Conservation (phyloP, 1,140 invertebrate species). For the Eciton burchellii region DNA sequence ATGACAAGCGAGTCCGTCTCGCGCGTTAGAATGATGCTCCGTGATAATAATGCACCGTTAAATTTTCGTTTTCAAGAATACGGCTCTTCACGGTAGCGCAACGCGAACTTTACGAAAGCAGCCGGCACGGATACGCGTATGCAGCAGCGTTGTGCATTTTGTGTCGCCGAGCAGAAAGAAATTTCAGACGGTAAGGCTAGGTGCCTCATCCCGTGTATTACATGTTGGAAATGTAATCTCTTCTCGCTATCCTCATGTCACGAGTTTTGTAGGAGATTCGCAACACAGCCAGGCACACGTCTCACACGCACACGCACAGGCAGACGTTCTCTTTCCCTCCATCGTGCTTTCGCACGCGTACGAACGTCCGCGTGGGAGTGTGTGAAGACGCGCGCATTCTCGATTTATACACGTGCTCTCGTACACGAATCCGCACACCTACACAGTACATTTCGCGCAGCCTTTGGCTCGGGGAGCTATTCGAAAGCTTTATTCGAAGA, state of each 20-base stretch:
- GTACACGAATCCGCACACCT: constrained; percentile 23
- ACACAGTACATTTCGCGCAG: constrained; percentile 50
- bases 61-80: constrained; percentile 31
- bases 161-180: constrained; percentile 47
- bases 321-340: no score
- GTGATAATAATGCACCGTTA: neutral
- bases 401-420: constrained; percentile 33
- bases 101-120: constrained; percentile 26
- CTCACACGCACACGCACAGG: no score
- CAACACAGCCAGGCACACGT: neutral
- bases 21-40: neutral
- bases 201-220: constrained; percentile 48
- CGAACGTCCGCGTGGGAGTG: neutral
- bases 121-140: constrained; percentile 33
- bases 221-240: constrained; percentile 57
- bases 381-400: constrained; percentile 29
- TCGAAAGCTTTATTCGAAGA: constrained; percentile 60
- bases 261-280: constrained; percentile 55
- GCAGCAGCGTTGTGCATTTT: constrained; percentile 49
- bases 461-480: constrained; percentile 59
- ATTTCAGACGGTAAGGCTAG: constrained; percentile 54
- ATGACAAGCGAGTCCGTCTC: neutral
- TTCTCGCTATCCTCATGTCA: constrained; percentile 50
- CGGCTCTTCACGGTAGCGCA: neutral
- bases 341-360: neutral